These are phyloP conservation scores for Therioaphis trifolii DNA, from an alignment of 2,888 invertebrate species.

Conservation along the genomic window DNA sequence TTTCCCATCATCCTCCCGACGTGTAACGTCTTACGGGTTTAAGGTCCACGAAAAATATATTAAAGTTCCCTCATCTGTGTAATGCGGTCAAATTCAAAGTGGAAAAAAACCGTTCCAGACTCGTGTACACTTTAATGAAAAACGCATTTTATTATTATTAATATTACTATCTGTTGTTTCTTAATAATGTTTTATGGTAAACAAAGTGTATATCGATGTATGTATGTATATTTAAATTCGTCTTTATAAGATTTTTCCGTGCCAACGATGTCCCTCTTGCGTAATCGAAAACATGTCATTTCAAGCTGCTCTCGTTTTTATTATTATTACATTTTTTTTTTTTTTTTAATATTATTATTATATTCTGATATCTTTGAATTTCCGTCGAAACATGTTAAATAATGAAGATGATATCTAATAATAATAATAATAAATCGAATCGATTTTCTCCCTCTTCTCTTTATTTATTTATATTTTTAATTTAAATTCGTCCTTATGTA, in stretches of 20 bases:
- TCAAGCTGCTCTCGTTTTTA: conserved; percentile 29
- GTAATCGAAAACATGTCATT: conserved; percentile 41
- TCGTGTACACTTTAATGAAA: conserved; percentile 14
- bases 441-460: too few species aligned
- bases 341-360: conserved; percentile 10
- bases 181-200: conserved; percentile 30
- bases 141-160: neutral
- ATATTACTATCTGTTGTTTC: neutral
- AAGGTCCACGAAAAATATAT: conserved; percentile 16
- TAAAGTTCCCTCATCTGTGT: conserved; percentile 37
- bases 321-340: neutral
- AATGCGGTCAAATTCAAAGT: conserved; percentile 30
- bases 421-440: neutral
- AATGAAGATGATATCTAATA: conserved; percentile 15
- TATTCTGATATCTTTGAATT: conserved; percentile 26
- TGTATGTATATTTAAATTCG: conserved; percentile 3
- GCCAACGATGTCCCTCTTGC: conserved; percentile 14
- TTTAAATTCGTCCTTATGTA: conserved; percentile 1
- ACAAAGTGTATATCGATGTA: neutral
- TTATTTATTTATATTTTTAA: neutral
- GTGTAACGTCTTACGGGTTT: conserved; percentile 29
- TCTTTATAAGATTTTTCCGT: conserved; percentile 6
- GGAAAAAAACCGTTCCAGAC: neutral
- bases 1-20: conserved; percentile 24
- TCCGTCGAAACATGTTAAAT: conserved; percentile 19